Conservation (phyloP, 2,113 vertebrate genomes). For the Copsychus sechellarum region DNA sequence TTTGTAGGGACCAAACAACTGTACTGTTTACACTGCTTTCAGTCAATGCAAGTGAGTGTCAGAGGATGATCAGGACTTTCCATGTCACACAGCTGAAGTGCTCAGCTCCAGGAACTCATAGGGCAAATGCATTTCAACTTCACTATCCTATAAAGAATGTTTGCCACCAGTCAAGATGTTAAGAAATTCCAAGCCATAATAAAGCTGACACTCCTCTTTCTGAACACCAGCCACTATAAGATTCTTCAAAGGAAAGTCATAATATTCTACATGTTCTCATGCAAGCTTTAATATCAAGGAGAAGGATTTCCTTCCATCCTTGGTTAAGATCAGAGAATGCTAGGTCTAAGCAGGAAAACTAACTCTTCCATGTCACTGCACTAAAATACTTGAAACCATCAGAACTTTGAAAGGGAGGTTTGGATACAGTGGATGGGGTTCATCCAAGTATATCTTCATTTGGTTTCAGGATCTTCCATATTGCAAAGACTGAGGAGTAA, state of each 20-base stretch:
- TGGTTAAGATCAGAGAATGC: background rate
- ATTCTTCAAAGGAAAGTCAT: background rate
- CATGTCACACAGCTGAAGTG: background rate
- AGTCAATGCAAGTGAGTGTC: background rate
- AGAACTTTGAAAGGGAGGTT: background rate
- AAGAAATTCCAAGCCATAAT: background rate
- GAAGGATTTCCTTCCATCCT: background rate
- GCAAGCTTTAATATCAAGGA: background rate
- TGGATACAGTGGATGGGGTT: background rate
- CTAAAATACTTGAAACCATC: background rate
- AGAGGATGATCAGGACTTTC: background rate
- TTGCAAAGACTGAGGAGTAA: background rate
- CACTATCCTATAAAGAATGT: background rate
- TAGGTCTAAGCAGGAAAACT: background rate
- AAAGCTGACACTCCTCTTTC: background rate
- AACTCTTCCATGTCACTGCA: background rate
- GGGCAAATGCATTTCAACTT: background rate
- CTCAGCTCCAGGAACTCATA: background rate
- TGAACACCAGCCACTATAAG: background rate
- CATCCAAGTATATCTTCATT: background rate
- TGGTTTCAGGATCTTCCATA: background rate
- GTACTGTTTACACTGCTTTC: background rate
- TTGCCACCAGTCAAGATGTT: background rate
- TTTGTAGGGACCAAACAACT: background rate
- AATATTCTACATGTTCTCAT: background rate